Evolutionary conservation across 1,140 invertebrate genomes (phyloP).

Genomic region (Helicorthomorpha holstii): DNA sequence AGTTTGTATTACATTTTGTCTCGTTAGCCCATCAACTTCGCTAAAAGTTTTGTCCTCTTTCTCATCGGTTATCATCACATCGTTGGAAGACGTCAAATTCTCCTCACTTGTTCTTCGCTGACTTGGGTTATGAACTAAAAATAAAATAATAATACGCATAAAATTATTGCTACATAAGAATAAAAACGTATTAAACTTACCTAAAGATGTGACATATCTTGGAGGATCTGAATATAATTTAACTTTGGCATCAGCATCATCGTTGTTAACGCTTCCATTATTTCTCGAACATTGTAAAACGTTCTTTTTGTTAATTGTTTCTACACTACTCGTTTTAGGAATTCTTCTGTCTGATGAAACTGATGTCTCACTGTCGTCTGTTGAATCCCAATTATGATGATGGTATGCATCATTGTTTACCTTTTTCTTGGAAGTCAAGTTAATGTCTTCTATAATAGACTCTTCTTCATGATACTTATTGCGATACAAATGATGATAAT

Average conservation of each 20-base stretch:
- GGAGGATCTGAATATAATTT: not conserved
- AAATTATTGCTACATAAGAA: not conserved
- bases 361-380: constrained; percentile 14
- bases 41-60: not conserved
- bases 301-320: constrained; percentile 67
- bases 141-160: not conserved
- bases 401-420: not conserved
- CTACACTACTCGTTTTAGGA: constrained; percentile 54
- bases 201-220: not conserved
- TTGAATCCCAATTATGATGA: too few species aligned
- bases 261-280: constrained; percentile 45
- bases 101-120: not conserved
- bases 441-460: not conserved
- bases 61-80: not conserved
- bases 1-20: not conserved
- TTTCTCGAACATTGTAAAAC: constrained; percentile 69
- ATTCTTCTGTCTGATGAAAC: constrained; percentile 28
- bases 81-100: not conserved
- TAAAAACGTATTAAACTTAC: not conserved
- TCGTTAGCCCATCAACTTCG: not conserved
- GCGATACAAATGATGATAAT: not conserved
- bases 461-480: not conserved
- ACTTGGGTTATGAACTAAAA: not conserved
- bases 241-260: not conserved
- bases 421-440: not conserved